Evolutionary conservation across 2,888 invertebrate species (phyloP).

Genomic region (Eledone cirrhosa): DNA sequence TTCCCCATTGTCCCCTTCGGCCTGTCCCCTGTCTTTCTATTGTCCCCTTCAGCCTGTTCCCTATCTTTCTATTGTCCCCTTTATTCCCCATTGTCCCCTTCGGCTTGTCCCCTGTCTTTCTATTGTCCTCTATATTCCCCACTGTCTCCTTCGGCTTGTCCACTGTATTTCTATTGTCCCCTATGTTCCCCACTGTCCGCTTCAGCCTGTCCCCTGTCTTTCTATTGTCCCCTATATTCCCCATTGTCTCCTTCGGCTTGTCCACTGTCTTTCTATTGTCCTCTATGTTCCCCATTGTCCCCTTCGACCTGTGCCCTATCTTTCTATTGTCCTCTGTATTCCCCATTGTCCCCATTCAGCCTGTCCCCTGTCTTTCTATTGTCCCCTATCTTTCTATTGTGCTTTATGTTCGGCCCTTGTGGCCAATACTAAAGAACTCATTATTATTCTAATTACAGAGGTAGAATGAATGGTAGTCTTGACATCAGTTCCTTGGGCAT

Average conservation of each 20-base stretch:
- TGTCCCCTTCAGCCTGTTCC: not conserved
- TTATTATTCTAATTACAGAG: conserved; percentile 69
- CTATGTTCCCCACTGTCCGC: not conserved
- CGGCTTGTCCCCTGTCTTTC: not conserved
- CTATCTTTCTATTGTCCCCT: not conserved
- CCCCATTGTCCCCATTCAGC: not conserved
- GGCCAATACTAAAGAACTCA: not conserved
- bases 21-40: not conserved
- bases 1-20: too few relatives aligned
- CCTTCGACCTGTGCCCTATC: too few relatives aligned
- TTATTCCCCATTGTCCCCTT: not conserved
- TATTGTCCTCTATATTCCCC: not conserved
- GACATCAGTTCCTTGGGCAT: conserved; percentile 94
- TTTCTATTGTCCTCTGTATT: too few relatives aligned
- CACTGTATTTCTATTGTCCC: not conserved
- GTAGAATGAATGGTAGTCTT: conserved; percentile 93
- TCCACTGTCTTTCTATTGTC: too few relatives aligned
- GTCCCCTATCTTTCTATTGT: not conserved
- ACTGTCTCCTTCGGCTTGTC: not conserved
- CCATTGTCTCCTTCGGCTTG: too few relatives aligned
- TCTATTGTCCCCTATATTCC: too few relatives aligned
- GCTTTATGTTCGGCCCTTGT: not conserved
- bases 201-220: not conserved
- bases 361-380: not conserved
- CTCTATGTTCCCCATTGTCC: too few relatives aligned